Evolutionary conservation across 1,140 invertebrate species (phyloP).

Genomic region (Heliconius hermathena): DNA sequence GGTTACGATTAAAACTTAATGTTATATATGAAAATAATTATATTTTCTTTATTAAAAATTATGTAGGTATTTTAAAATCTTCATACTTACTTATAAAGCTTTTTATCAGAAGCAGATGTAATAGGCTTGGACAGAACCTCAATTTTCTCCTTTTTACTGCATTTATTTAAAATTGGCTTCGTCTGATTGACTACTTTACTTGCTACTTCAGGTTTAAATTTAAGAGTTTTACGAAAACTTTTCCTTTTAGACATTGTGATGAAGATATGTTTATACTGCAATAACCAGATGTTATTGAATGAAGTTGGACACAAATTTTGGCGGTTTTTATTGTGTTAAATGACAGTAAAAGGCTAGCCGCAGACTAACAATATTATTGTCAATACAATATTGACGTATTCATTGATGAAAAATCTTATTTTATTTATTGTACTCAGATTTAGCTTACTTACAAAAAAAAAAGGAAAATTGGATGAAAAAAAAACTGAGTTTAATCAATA

Average conservation of each 20-base stretch:
- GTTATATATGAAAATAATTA: too few relatives aligned
- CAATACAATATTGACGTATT: too few relatives aligned
- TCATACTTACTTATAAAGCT: too few relatives aligned
- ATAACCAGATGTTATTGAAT: slow-evolving; percentile 69
- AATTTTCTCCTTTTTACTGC: slow-evolving; percentile 64
- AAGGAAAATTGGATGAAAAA: too few relatives aligned
- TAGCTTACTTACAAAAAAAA: too few relatives aligned
- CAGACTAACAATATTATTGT: too few relatives aligned
- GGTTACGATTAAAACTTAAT: too few relatives aligned
- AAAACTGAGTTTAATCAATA: too few relatives aligned
- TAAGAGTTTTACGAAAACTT: slow-evolving; percentile 61
- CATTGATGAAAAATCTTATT: too few relatives aligned
- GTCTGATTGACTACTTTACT: slow-evolving; percentile 48
- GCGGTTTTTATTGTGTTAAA: slow-evolving; percentile 60
- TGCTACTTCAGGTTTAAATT: slow-evolving; percentile 66
- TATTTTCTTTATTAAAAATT: too few relatives aligned
- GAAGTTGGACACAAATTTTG: slow-evolving; percentile 67
- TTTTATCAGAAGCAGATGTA: too few relatives aligned
- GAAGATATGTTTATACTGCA: slow-evolving; percentile 47
- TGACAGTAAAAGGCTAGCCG: neutral
- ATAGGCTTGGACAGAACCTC: slow-evolving; percentile 43
- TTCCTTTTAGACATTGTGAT: slow-evolving; percentile 69
- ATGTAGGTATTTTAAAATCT: slow-evolving; percentile 21
- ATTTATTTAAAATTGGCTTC: slow-evolving; percentile 43
- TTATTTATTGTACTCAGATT: too few relatives aligned